A percentile compares a stretch with the other conserved stretches of the same genome.
phyloP scores from a whole-genome alignment of 2,888 invertebrate species.

The Cerastis leucographa region DNA sequence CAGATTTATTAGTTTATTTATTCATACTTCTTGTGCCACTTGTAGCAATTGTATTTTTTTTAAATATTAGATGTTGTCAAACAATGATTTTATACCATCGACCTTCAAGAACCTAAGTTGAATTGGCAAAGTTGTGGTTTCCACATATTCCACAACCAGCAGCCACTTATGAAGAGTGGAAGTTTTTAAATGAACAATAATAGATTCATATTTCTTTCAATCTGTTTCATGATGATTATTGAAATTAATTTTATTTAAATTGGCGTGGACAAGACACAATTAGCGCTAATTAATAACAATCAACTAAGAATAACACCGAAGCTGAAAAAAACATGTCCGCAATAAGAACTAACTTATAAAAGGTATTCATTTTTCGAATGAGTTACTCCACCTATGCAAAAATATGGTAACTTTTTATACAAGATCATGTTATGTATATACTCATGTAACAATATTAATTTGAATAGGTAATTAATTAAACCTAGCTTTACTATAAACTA shows the following conservation, averaged over 20 bases:
- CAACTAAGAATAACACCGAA: constrained; percentile 33
- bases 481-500: neutral
- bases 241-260: constrained; percentile 59
- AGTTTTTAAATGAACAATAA: neutral
- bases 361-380: neutral
- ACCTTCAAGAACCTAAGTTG: neutral
- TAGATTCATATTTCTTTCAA: neutral
- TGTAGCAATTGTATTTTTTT: neutral
- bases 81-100: neutral
- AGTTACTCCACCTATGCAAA: neutral
- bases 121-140: neutral
- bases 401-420: neutral
- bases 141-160: neutral
- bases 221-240: constrained; percentile 29
- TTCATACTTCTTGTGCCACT: neutral
- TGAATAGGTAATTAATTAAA: neutral
- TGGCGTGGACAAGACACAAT: constrained; percentile 51
- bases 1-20: neutral
- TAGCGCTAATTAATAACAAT: constrained; percentile 58
- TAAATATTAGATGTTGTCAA: neutral
- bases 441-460: neutral
- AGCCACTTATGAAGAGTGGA: neutral
- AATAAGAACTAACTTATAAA: constrained; percentile 2
- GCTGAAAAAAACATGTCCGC: constrained; percentile 42
- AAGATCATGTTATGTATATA: neutral